These are phyloP conservation scores for Noctua janthe DNA, from an alignment of 2,888 invertebrate genomes.

Conservation along the genomic window DNA sequence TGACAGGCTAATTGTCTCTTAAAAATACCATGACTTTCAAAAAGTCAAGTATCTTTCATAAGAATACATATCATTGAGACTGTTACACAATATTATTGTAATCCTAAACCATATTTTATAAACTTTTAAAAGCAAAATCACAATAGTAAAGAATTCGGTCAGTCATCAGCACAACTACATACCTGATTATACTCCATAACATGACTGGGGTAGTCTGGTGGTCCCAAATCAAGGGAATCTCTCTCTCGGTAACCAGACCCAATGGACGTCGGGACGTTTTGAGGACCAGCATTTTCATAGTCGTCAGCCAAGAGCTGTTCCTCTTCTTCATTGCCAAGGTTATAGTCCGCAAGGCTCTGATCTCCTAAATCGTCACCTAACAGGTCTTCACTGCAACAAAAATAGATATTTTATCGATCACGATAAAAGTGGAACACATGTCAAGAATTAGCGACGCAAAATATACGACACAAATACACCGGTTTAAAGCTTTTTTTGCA, in stretches of 20 bases:
- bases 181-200: conserved; percentile 80
- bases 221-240: conserved; percentile 73
- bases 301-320: conserved; percentile 88
- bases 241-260: conserved; percentile 71
- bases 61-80: not conserved
- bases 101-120: not conserved
- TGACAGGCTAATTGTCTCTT: not conserved
- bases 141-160: not conserved
- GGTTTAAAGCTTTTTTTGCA: conserved; percentile 5
- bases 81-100: conserved; percentile 15
- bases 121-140: not conserved
- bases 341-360: conserved; percentile 88
- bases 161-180: conserved; percentile 19
- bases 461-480: conserved; percentile 17
- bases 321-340: conserved; percentile 88
- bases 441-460: conserved; percentile 50
- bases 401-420: conserved; percentile 62
- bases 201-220: conserved; percentile 78
- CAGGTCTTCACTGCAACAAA: conserved; percentile 87
- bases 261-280: conserved; percentile 83
- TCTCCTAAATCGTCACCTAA: conserved; percentile 88
- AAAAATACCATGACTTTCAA: not conserved
- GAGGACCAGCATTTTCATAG: conserved; percentile 81
- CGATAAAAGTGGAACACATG: conserved; percentile 59
- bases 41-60: not conserved